Evolutionary conservation across 1,140 invertebrate species (phyloP).

Genomic region (Leptonema lineaticorne): DNA sequence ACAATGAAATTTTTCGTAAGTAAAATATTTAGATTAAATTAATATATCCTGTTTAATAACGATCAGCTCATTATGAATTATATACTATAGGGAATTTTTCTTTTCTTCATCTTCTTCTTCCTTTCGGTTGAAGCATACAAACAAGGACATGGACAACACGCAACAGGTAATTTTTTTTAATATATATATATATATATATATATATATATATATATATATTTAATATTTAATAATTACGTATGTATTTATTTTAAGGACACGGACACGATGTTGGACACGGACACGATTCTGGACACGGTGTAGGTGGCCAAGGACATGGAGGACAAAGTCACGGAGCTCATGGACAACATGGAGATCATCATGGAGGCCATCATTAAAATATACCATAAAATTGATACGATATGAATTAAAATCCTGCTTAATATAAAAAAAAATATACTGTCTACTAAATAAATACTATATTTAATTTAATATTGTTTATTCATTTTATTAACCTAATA

Average conservation of each 20-base stretch:
- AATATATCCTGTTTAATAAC: not conserved
- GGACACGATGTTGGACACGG: not conserved
- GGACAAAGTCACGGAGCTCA: not conserved
- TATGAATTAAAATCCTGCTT: not conserved
- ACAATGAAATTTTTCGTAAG: conserved; percentile 22
- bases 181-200: not conserved
- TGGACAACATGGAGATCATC: conserved; percentile 2
- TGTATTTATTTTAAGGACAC: not conserved
- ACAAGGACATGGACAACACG: conserved; percentile 8
- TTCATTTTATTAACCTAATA: too few relatives aligned
- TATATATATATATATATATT: not conserved
- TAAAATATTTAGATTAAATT: not conserved
- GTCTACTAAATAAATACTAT: too few relatives aligned
- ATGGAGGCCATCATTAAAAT: not conserved
- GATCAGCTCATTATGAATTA: not conserved
- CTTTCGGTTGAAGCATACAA: not conserved
- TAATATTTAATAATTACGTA: too few relatives aligned
- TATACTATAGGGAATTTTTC: not conserved
- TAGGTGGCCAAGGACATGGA: conserved; percentile 4
- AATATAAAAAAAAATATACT: not conserved
- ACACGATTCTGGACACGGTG: not conserved
- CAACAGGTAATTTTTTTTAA: not conserved
- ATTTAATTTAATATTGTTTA: too few relatives aligned
- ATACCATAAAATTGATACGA: not conserved
- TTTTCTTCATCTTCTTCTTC: conserved; percentile 19